Evolutionary conservation across 2,797 vertebrate genomes (phyloP), one percentile per base, ranked within the genome.

Genomic region (Cryptoblepharus egeriae): DNA sequence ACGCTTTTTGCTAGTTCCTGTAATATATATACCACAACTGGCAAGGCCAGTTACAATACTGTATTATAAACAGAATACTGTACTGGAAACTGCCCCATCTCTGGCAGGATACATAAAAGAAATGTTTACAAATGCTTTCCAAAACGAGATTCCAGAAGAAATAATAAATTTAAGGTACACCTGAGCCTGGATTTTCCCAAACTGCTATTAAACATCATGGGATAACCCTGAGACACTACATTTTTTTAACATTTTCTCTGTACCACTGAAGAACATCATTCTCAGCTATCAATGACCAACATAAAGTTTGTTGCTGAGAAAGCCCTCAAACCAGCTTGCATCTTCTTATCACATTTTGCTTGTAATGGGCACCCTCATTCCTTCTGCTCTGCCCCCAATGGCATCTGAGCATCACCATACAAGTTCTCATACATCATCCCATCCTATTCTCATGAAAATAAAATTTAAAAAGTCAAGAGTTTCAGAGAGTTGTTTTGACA

Each of bases 401-500:
- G 61, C 52, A 74, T 37, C 32, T 39, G 22, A 70, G 78, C 75
- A 35, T 72, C 84, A 80, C 69, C 77, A 16, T 60, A n/a, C 24
- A 0, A 0, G 81, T 60, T 80, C 39, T 37, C 64, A 81, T 37
- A 85, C 75, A 1, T 78, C 60, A 16, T 45, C 49, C 39, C 35
- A n/a, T 11, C 35, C 32, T n/a, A 39, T 9, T 18, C 85, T 81
- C 30, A 71, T 77, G 77, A 85, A 90, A 79, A 3, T 24, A 49
- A 64, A 49, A 15, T 11, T 22, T 39, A 58, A 22, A 69, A 16
- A 58, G 7, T 37, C 35, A 35, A 67, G 65, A 83, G 39, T 57
- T 83, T 82, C 77, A 81, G 39, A 83, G 71, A 83, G 67, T 64
- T 85, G 1, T 79, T 82, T 65, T 74, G 80, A 77, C 84, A 61